These are phyloP conservation scores for Xenotilapia flavipinnis DNA, from an alignment of 2,113 vertebrate species.

Conservation along the genomic window DNA sequence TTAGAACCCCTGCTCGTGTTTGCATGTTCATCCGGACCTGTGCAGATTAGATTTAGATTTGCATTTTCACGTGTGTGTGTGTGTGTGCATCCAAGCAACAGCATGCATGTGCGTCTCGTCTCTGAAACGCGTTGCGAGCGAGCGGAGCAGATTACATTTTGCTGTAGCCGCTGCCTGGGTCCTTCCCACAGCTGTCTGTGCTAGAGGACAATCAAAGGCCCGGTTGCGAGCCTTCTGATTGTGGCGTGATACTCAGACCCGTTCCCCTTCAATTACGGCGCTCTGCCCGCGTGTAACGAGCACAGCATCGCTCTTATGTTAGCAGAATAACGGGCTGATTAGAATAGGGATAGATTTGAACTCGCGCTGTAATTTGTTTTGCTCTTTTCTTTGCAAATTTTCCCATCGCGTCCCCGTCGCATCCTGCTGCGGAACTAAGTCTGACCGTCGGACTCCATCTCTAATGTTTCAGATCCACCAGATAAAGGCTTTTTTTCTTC, in stretches of 20 bases:
- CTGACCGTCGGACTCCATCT: neutral
- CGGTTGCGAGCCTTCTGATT: constrained; percentile 25
- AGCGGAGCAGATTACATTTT: constrained; percentile 45
- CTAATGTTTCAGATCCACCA: neutral
- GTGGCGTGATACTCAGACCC: constrained; percentile 18
- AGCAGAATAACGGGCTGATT: constrained; percentile 41
- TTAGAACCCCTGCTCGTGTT: neutral
- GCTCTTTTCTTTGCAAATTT: neutral
- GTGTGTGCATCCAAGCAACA: neutral
- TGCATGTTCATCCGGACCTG: neutral
- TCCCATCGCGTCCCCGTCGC: neutral
- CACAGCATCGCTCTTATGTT: constrained; percentile 23
- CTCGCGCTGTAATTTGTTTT: constrained; percentile 5
- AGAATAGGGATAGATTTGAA: constrained; percentile 7
- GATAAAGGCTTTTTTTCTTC: neutral
- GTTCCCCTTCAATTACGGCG: constrained; percentile 40
- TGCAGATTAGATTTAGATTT: neutral
- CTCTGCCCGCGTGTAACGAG: constrained; percentile 38
- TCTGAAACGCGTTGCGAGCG: neutral
- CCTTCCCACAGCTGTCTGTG: constrained; percentile 44
- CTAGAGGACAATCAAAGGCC: constrained; percentile 42
- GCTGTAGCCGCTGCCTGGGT: constrained; percentile 4
- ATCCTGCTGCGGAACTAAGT: neutral
- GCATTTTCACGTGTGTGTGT: neutral
- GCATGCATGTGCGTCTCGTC: constrained; percentile 10